These are phyloP conservation scores for Tauraco erythrolophus DNA, from an alignment of 2,113 vertebrate genomes.

Conservation along the genomic window DNA sequence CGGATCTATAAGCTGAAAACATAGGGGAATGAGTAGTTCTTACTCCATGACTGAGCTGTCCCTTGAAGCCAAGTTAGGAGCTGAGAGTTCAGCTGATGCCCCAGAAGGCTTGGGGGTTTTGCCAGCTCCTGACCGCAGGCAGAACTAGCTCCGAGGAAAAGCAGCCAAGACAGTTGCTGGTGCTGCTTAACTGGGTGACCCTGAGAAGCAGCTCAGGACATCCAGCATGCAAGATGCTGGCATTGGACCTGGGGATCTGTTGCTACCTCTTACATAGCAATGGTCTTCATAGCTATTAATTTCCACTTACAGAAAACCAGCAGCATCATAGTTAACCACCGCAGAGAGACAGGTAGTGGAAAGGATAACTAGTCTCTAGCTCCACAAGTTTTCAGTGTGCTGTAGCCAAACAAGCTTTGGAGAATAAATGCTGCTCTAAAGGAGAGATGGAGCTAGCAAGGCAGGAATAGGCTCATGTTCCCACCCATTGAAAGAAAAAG, in stretches of 20 bases:
- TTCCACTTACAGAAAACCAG: background rate
- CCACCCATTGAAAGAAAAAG: background rate
- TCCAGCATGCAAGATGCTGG: background rate
- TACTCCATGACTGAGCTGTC: background rate
- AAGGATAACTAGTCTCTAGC: background rate
- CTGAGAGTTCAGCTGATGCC: background rate
- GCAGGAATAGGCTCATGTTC: background rate
- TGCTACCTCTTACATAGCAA: background rate
- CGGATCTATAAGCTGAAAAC: background rate
- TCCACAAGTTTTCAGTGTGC: background rate
- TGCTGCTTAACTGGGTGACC: background rate
- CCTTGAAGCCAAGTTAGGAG: background rate
- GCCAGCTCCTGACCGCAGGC: background rate
- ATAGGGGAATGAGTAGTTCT: rapidly evolving
- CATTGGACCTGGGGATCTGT: background rate
- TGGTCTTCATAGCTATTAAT: background rate
- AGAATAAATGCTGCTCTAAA: background rate
- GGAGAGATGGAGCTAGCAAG: background rate
- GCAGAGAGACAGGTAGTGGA: background rate
- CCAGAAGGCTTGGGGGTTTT: background rate
- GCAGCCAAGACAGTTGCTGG: background rate
- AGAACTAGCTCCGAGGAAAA: background rate
- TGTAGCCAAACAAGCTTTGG: background rate
- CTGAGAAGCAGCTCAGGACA: background rate
- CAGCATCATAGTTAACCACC: background rate